Evolutionary conservation across 2,888 invertebrate species (phyloP).

Genomic region (Carcina quercana): DNA sequence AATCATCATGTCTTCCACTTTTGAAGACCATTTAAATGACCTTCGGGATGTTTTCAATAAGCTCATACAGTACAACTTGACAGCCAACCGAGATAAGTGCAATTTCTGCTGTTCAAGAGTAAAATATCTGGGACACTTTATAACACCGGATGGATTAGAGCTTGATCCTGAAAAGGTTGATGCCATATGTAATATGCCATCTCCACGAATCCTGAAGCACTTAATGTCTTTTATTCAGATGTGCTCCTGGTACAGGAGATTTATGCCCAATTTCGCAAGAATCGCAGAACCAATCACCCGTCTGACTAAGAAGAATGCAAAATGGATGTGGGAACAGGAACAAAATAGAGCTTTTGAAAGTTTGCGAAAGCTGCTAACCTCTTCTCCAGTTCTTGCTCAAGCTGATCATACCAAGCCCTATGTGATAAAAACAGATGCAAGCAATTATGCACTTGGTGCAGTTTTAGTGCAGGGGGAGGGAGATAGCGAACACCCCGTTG

Average conservation of each 20-base stretch:
- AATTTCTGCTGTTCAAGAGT: conserved; percentile 9
- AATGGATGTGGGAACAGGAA: conserved; percentile 11
- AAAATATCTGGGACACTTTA: conserved; percentile 16
- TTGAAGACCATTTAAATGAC: conserved; percentile 5
- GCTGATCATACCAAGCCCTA: conserved; percentile 7
- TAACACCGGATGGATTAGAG: conserved; percentile 15
- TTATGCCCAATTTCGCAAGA: background rate
- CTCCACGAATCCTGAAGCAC: conserved; percentile 13
- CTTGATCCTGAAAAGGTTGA: conserved; percentile 15
- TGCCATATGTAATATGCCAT: conserved; percentile 11
- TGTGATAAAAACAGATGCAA: conserved; percentile 3
- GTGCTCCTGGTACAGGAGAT: conserved; percentile 6
- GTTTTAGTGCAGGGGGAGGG: conserved; percentile 10
- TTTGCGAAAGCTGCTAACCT: conserved; percentile 3
- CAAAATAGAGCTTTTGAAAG: conserved; percentile 5
- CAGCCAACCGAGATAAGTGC: conserved; percentile 18
- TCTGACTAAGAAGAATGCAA: conserved; percentile 6
- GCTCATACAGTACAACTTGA: conserved; percentile 15
- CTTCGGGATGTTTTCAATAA: conserved; percentile 10
- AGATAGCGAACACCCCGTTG: conserved; percentile 10
- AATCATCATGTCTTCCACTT: conserved; percentile 19
- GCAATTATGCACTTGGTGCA: conserved; percentile 11
- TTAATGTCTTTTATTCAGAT: background rate
- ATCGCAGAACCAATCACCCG: conserved; percentile 3
- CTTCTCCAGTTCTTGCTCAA: conserved; percentile 10